phyloP scores from a whole-genome alignment of 2,888 invertebrate genomes.

The Marronus borbonicus region DNA sequence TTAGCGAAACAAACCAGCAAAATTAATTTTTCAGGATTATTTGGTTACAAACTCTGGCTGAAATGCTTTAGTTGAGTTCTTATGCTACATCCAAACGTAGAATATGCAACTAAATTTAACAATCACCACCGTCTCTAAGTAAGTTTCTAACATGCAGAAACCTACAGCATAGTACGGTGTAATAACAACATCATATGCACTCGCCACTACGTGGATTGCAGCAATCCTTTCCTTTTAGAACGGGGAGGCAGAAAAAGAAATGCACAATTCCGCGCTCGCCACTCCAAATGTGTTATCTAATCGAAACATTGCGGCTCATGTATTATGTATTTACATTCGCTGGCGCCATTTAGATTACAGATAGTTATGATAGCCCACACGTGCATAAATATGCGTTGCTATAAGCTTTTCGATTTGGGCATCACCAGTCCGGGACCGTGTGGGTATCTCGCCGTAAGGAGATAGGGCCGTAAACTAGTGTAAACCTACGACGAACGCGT shows the following conservation, averaged over 20 bases:
- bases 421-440: background rate
- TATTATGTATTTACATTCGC: conserved; percentile 47
- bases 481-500: conserved; percentile 33
- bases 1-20: too few species aligned
- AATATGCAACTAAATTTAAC: too few species aligned
- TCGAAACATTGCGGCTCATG: conserved; percentile 35
- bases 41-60: too few species aligned
- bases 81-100: too few species aligned
- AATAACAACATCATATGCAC: too few species aligned
- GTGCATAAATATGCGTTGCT: conserved; percentile 39
- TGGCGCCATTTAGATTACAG: conserved; percentile 48
- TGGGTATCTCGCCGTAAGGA: conserved; percentile 5
- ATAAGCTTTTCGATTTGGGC: conserved; percentile 37
- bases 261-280: background rate
- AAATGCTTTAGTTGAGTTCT: too few species aligned
- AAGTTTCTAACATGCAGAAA: too few species aligned
- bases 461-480: conserved; percentile 30
- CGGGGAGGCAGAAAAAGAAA: conserved; percentile 10
- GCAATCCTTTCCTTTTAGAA: background rate
- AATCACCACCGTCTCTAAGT: too few species aligned
- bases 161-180: too few species aligned
- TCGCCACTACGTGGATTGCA: background rate
- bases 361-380: conserved; percentile 50
- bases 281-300: conserved; percentile 42
- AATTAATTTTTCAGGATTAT: too few species aligned